A percentile compares a stretch with the other conserved stretches of the same genome.
Conservation (phyloP, 1,140 invertebrate genomes). For the Campodea augens region DNA sequence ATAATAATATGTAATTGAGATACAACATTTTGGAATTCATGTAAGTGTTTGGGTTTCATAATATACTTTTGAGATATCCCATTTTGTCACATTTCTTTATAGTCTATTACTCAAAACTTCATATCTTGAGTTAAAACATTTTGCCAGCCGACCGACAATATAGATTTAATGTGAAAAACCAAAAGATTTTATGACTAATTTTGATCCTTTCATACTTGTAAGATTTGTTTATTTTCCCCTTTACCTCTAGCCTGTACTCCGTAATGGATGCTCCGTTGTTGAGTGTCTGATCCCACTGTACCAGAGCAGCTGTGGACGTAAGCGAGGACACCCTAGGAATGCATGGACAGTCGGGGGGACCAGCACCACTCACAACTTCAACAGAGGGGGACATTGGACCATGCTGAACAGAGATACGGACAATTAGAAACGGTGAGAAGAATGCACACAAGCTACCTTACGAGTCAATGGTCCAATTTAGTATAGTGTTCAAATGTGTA, state of each 20-base stretch:
- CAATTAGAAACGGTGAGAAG: too few species aligned
- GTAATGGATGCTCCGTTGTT: conserved; percentile 57
- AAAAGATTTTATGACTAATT: too few species aligned
- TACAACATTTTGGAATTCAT: too few species aligned
- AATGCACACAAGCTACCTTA: not conserved
- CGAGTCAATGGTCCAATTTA: not conserved
- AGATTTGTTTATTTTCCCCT: not conserved
- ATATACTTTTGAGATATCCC: too few species aligned
- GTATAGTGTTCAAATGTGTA: conserved; percentile 3
- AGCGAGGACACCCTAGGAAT: conserved; percentile 29
- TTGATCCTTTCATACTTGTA: too few species aligned
- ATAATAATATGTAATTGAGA: too few species aligned
- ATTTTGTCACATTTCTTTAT: too few species aligned
- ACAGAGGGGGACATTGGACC: conserved; percentile 55
- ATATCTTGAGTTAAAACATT: too few species aligned
- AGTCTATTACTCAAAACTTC: too few species aligned
- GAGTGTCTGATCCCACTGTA: conserved; percentile 53
- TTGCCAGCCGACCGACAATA: too few species aligned
- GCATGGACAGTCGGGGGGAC: conserved; percentile 46
- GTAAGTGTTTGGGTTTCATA: too few species aligned
- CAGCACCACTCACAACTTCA: conserved; percentile 54
- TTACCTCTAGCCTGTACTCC: conserved; percentile 48
- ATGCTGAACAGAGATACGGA: conserved; percentile 26
- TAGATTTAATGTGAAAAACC: too few species aligned
- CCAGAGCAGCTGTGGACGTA: conserved; percentile 39